Evolutionary conservation across 2,113 vertebrate genomes (phyloP), one percentile per base, ranked within the genome.

Genomic region (Caranx melampygus): DNA sequence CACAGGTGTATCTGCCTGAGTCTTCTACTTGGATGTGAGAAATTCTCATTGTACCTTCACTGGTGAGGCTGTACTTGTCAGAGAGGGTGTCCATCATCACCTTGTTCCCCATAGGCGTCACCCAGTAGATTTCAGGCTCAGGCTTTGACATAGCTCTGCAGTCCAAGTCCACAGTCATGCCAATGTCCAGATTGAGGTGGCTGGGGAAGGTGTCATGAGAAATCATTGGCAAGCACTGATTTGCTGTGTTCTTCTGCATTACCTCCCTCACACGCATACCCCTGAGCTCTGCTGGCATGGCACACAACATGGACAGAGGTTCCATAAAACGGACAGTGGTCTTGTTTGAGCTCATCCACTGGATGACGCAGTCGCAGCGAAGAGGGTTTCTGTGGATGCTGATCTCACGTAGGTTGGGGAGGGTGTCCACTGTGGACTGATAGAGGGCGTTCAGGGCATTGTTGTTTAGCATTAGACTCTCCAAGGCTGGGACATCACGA

Each of bases 401-500:
- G 82, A 99, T 97, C 92, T 99, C 98, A 0, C 98, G 96, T 75
- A 99, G 90, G 82, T 98, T 99, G 0, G 97, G 97, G 0, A 99
- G 96, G 4, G 96, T 95, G 21, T 97, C 96, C 31, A 98, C 96
- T 0, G 97, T 98, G 81, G 96, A 95, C 73, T 97, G 95, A 88
- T 98, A 98, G 42, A 99, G 95, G 0, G 97, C 96, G 20, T 96
- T 98, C 75, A 99, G 86, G 59, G 97, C 97, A 0, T 99, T 99
- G 91, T 97, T 99, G 92, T 99, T 99, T 8, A 99, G 90, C 98
- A 99, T 99, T 67, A 99, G 76, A 93, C 97, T 99, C 89, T 99
- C 98, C 80, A 99, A 94, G 54, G 98, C 97, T 0, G 98, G 97
- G 3, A 98, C 96, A 5, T 98, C 96, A 16, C 95, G 97, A 89